These are phyloP conservation scores for Abrostola tripartita DNA, from an alignment of 2,888 invertebrate genomes.

Conservation along the genomic window DNA sequence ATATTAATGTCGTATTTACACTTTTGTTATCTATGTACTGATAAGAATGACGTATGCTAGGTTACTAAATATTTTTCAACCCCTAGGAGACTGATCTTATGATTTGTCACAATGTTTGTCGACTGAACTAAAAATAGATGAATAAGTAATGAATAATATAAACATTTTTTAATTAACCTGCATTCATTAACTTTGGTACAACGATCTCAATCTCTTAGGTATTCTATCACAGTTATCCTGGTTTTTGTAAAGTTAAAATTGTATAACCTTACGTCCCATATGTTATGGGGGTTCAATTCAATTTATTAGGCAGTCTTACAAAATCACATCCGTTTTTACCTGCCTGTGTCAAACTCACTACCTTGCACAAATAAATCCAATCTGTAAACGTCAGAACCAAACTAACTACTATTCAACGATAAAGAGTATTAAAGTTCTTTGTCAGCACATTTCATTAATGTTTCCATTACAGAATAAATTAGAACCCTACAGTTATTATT, in stretches of 20 bases:
- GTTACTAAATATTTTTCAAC: conserved; percentile 1
- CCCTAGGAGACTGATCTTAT: neutral
- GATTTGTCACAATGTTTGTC: neutral
- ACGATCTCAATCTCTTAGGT: no score
- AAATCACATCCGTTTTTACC: no score
- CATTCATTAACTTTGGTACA: no score
- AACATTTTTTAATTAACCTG: no score
- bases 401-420: conserved; percentile 7
- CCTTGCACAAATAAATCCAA: no score
- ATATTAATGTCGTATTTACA: neutral
- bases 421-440: neutral
- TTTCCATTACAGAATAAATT: conserved; percentile 28
- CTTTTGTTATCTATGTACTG: neutral
- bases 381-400: no score
- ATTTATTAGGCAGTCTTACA: no score
- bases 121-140: neutral
- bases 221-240: no score
- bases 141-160: neutral
- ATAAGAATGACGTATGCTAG: neutral
- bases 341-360: no score
- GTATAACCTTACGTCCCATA: no score
- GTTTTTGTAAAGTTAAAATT: no score
- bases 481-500: neutral
- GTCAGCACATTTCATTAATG: neutral
- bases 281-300: no score